These are phyloP conservation scores for Microctonus aethiopoides DNA, from an alignment of 2,888 invertebrate species.

Conservation along the genomic window DNA sequence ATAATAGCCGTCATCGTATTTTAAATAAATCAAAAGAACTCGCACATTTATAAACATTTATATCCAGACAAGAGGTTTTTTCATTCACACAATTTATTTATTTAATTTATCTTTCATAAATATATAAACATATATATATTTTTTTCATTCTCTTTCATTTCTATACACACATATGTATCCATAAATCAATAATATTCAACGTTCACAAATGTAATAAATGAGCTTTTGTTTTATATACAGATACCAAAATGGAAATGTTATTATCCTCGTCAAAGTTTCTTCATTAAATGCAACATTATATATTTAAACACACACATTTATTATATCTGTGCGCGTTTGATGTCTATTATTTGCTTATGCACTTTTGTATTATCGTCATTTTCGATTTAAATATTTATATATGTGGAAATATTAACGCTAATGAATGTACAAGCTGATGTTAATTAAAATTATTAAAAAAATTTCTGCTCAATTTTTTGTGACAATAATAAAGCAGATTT, in stretches of 20 bases:
- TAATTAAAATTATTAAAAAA: too few species aligned
- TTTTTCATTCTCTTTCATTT: slow-evolving; percentile 29
- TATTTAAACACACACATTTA: not conserved
- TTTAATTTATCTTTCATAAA: too few species aligned
- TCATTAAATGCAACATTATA: slow-evolving; percentile 15
- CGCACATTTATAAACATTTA: too few species aligned
- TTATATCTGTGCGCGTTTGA: slow-evolving; percentile 13
- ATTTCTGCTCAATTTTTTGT: too few species aligned
- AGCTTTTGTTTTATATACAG: too few species aligned
- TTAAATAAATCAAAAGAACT: not conserved
- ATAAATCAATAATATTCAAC: slow-evolving; percentile 26
- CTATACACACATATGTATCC: slow-evolving; percentile 13
- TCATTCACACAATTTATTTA: slow-evolving; percentile 29
- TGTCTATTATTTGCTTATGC: slow-evolving; percentile 33
- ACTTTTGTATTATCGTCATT: slow-evolving; percentile 48
- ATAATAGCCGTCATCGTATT: not conserved
- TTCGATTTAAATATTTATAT: slow-evolving; percentile 52
- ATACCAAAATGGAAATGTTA: not conserved
- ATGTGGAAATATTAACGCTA: slow-evolving; percentile 57
- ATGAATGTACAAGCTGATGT: slow-evolving; percentile 56
- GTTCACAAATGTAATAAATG: slow-evolving; percentile 20
- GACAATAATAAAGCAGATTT: too few species aligned
- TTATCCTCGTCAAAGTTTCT: slow-evolving; percentile 22
- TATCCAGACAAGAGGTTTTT: slow-evolving; percentile 6
- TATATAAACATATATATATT: not conserved